Percentiles rank a stretch among this genome's conserved stretches.
These are phyloP conservation scores for Labroides dimidiatus DNA, from an alignment of 2,797 vertebrate species.

Conservation along the genomic window DNA sequence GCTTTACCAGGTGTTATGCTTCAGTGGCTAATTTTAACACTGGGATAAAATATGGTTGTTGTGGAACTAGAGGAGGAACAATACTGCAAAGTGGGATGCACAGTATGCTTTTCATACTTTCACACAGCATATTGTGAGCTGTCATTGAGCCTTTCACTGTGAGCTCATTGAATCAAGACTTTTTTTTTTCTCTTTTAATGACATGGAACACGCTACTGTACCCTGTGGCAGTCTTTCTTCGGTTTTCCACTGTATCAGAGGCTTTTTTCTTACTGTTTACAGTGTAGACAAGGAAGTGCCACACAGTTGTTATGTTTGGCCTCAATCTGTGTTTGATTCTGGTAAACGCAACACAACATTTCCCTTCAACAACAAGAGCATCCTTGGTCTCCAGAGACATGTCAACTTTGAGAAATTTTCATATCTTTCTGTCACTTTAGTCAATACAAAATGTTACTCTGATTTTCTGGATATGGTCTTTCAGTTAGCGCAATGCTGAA, in stretches of 20 bases:
- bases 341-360: too few relatives aligned
- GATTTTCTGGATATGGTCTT: background rate
- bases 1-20: background rate
- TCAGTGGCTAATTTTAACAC: background rate
- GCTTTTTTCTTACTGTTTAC: too few relatives aligned
- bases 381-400: background rate
- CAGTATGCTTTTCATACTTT: background rate
- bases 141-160: background rate
- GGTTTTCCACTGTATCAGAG: too few relatives aligned
- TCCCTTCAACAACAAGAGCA: too few relatives aligned
- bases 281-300: too few relatives aligned
- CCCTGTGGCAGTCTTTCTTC: too few relatives aligned
- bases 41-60: background rate
- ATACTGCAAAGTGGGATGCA: background rate
- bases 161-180: background rate
- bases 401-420: conserved; percentile 19
- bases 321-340: too few relatives aligned
- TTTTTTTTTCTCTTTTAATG: too few relatives aligned
- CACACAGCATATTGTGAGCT: too few relatives aligned
- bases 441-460: conserved; percentile 10
- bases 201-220: too few relatives aligned
- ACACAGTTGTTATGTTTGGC: too few relatives aligned
- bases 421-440: conserved; percentile 11
- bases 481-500: conserved; percentile 18
- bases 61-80: background rate